These are phyloP conservation scores for Acanthosepion esculentum DNA, from an alignment of 2,888 invertebrate species.

Conservation along the genomic window DNA sequence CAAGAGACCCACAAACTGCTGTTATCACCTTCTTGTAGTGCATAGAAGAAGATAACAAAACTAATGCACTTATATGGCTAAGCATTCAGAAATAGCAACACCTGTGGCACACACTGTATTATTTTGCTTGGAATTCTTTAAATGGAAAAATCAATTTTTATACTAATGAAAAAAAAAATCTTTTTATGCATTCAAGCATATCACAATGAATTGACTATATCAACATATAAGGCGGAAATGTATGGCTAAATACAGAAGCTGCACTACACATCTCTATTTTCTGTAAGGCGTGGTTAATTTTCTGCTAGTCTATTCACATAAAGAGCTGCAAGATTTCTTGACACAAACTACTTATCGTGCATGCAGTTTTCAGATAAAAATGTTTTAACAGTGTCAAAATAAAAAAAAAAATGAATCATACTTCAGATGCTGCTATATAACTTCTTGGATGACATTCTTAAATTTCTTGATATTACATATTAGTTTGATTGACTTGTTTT, in stretches of 20 bases:
- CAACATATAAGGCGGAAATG: neutral
- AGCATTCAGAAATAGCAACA: neutral
- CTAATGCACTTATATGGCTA: conserved; percentile 11
- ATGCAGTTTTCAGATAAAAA: neutral
- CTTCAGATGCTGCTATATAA: too few species aligned
- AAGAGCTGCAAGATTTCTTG: neutral
- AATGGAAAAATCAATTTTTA: neutral
- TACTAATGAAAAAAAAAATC: neutral
- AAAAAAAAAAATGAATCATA: too few species aligned
- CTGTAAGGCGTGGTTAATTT: neutral
- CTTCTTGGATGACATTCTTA: too few species aligned
- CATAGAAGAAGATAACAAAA: neutral
- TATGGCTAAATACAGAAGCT: neutral
- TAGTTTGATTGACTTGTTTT: too few species aligned
- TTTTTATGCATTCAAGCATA: neutral
- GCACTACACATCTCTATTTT: neutral
- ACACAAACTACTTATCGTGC: neutral
- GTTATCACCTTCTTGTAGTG: neutral
- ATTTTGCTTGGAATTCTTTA: neutral
- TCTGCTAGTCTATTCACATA: neutral
- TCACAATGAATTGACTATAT: too few species aligned
- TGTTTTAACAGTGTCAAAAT: too few species aligned
- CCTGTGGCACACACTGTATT: conserved; percentile 13
- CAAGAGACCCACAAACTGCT: neutral
- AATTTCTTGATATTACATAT: too few species aligned